Conservation (phyloP, 2,888 invertebrate genomes). For the Artemia sp. region DNA sequence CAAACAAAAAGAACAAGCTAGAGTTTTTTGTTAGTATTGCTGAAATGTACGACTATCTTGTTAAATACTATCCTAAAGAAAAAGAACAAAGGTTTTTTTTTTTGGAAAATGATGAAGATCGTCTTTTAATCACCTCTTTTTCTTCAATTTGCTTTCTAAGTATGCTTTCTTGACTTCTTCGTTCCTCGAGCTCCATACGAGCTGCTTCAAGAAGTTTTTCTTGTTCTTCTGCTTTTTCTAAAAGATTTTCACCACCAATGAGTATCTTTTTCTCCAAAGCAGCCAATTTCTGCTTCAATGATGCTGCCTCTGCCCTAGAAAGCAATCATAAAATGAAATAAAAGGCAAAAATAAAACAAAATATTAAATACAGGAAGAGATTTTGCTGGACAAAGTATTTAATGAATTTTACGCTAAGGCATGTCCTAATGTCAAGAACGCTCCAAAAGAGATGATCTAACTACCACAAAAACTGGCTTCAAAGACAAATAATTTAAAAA, state of each 20-base stretch:
- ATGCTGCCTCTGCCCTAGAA: constrained; percentile 52
- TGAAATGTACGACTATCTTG: too few relatives aligned
- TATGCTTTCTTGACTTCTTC: constrained; percentile 59
- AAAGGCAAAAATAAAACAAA: too few relatives aligned
- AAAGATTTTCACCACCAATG: constrained; percentile 90
- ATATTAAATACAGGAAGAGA: too few relatives aligned
- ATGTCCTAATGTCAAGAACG: too few relatives aligned
- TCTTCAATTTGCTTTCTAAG: constrained; percentile 63
- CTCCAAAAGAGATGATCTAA: too few relatives aligned
- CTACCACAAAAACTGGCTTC: too few relatives aligned
- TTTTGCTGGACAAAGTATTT: too few relatives aligned
- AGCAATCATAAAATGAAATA: neutral
- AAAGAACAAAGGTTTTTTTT: constrained; percentile 15
- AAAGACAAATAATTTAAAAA: too few relatives aligned
- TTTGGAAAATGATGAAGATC: neutral
- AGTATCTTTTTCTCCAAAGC: constrained; percentile 86
- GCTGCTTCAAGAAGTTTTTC: constrained; percentile 72
- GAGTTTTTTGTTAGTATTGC: too few relatives aligned
- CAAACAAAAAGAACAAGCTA: too few relatives aligned
- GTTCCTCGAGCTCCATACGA: constrained; percentile 57
- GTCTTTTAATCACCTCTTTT: constrained; percentile 46
- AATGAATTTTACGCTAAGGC: too few relatives aligned
- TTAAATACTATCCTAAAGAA: neutral
- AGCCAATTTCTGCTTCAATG: constrained; percentile 63
- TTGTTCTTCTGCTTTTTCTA: constrained; percentile 91